Conservation (phyloP, 2,113 vertebrate species). For the Upupa epops region DNA sequence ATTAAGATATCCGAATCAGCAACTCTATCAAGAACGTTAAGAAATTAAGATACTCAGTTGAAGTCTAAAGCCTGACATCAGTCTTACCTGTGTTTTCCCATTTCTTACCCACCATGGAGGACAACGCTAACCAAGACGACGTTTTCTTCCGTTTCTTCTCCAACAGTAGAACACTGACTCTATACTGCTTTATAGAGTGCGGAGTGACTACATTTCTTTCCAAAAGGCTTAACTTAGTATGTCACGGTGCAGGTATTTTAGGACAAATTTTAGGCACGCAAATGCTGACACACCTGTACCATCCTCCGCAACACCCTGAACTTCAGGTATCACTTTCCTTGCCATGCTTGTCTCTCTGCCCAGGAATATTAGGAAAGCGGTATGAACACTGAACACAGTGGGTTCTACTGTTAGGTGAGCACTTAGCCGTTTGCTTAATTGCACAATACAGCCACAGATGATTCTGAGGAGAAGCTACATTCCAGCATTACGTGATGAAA, state of each 20-base stretch:
- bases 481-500: conserved; percentile 28
- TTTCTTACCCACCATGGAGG: background rate
- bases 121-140: background rate
- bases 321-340: background rate
- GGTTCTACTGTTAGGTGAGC: background rate
- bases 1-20: background rate
- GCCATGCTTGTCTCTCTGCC: background rate
- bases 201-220: background rate
- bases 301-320: background rate
- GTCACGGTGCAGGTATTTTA: background rate
- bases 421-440: conserved; percentile 5
- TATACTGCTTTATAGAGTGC: background rate
- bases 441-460: background rate
- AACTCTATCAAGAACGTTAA: background rate
- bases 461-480: conserved; percentile 2
- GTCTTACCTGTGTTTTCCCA: background rate
- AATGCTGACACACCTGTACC: background rate
- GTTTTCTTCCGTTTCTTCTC: background rate
- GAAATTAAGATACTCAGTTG: background rate
- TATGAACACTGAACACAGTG: background rate
- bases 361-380: background rate
- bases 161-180: background rate
- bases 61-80: background rate
- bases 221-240: conserved; percentile 16
- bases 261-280: background rate